Evolutionary conservation across 2,888 invertebrate genomes (phyloP).

Genomic region (Petrolisthes cinctipes): DNA sequence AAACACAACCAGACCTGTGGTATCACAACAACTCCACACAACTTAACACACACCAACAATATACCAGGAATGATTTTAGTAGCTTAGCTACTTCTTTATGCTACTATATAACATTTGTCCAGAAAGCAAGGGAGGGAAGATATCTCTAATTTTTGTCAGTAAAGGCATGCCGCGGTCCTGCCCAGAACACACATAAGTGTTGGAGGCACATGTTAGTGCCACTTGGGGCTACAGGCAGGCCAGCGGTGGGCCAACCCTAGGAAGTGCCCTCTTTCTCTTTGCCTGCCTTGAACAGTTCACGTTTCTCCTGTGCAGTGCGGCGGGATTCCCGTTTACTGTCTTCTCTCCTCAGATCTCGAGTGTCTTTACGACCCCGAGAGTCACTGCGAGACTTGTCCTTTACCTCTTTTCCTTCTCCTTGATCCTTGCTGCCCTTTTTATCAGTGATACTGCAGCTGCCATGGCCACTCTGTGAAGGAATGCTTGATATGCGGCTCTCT

Average conservation of each 20-base stretch:
- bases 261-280: conserved; percentile 62
- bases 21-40: conserved; percentile 61
- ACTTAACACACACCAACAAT: conserved; percentile 59
- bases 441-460: conserved; percentile 49
- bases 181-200: conserved; percentile 58
- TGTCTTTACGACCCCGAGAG: conserved; percentile 48
- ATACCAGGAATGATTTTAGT: conserved; percentile 61
- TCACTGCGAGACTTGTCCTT: conserved; percentile 45
- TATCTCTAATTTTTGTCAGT: conserved; percentile 43
- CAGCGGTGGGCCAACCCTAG: conserved; percentile 62
- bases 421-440: conserved; percentile 43
- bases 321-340: conserved; percentile 50
- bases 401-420: conserved; percentile 29
- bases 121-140: conserved; percentile 44
- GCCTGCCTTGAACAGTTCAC: conserved; percentile 62
- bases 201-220: conserved; percentile 56
- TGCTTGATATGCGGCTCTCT: conserved; percentile 34
- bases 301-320: conserved; percentile 62
- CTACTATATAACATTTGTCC: conserved; percentile 33
- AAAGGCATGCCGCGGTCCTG: conserved; percentile 53
- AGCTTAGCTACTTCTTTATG: conserved; percentile 53
- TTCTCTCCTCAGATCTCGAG: conserved; percentile 44
- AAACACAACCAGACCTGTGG: conserved; percentile 60
- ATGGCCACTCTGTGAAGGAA: conserved; percentile 32
- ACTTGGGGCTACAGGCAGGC: conserved; percentile 52